phyloP scores from a whole-genome alignment of 2,888 invertebrate species.

The Artemia sinica region DNA sequence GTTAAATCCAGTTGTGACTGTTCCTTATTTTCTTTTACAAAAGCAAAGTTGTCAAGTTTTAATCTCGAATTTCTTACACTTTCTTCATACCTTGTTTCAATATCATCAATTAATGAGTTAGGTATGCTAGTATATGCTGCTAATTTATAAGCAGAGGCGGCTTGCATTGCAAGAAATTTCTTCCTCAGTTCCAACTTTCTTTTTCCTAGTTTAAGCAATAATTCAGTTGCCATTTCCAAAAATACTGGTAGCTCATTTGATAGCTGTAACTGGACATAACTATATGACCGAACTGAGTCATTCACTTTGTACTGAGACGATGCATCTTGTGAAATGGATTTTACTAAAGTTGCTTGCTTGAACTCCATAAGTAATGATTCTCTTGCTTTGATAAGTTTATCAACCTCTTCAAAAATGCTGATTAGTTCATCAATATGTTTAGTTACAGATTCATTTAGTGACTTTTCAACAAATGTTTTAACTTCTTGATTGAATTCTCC shows the following conservation, averaged over 20 bases:
- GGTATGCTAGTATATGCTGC: not conserved
- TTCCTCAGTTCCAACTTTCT: conserved; percentile 9
- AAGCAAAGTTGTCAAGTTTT: not conserved
- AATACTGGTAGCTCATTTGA: not conserved
- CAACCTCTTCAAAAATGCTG: no score
- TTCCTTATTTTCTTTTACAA: conserved; percentile 5
- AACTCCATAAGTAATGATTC: no score
- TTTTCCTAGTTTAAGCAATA: not conserved
- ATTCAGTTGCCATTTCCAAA: no score
- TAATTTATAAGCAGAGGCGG: not conserved
- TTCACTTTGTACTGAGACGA: no score
- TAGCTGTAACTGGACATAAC: not conserved
- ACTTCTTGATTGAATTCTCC: no score
- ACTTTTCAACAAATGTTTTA: no score
- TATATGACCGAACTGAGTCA: no score
- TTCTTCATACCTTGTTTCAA: not conserved
- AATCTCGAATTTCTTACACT: not conserved
- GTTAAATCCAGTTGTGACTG: not conserved
- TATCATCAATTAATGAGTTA: not conserved
- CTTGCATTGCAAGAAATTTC: not conserved
- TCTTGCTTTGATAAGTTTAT: no score
- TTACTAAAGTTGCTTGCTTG: no score
- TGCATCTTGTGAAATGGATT: no score
- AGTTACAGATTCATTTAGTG: no score
- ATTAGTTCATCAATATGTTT: no score